Evolutionary conservation across 1,140 invertebrate species (phyloP), one percentile per base, ranked within the genome.

Genomic region (Drosophila bocqueti): DNA sequence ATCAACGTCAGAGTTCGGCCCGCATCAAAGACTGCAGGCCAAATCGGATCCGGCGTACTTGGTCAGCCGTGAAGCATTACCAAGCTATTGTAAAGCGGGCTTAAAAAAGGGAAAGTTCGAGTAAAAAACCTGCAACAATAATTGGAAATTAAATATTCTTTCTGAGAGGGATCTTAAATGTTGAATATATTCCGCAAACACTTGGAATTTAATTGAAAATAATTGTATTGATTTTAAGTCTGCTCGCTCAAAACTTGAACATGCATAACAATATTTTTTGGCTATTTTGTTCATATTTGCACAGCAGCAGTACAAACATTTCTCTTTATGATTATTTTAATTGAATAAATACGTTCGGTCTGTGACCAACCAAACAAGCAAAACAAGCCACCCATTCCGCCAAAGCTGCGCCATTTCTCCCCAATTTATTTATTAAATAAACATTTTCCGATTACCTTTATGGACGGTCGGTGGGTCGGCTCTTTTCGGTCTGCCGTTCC

Each of bases 341-440:
- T 89, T 83, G 54, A 84, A 84, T 73, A 69, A 73, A 77, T 50
- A 34, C 58, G 24, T 54, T 71, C 67, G 46, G 11, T 59, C 47
- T 67, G 67, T 46, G 67, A 69, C 67, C 67, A 21, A 43, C 36
- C 38, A 52, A 43, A 31, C 61, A 52, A 46, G n/a, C 43, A 10
- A 24, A 42, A 52, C 18, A 42, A 36, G 13, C 52, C 38, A 36
- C 18, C 34, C 42, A 57, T 24, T 45, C 2, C 29, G 16, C 18
- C 72, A 21, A 40, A 43, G 49, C 69, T 79, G 75, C 83, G 79
- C 75, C 75, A 76, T 72, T 75, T 85, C 57, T 60, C 45, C 50
- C 57, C 57, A 64, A 86, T 89, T 89, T 80, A 83, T 87, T 87
- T 89, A 76, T 77, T 80, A 65, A 80, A 89, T 67, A 83, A 86